Evolutionary conservation across 2,113 vertebrate species (phyloP).

Genomic region (Atrichornis clamosus): DNA sequence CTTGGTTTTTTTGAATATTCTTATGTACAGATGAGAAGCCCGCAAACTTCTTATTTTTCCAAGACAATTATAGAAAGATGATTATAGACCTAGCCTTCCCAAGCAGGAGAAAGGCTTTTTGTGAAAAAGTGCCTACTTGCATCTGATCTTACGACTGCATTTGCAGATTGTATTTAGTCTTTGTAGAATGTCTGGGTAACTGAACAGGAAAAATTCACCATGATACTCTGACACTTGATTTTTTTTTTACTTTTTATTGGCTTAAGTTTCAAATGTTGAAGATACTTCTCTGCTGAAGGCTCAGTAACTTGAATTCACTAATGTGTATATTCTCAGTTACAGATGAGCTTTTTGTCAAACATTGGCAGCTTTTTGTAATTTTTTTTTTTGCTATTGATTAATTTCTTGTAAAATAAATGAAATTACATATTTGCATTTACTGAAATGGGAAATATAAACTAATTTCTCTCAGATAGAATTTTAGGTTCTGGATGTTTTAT

Average conservation of each 20-base stretch:
- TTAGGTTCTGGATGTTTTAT: background rate
- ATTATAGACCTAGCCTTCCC: background rate
- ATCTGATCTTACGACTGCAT: background rate
- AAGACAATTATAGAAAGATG: background rate
- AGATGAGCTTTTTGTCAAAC: background rate
- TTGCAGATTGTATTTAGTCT: background rate
- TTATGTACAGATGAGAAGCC: background rate
- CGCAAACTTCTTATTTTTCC: background rate
- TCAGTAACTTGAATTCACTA: background rate
- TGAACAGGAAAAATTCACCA: background rate
- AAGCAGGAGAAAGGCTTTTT: background rate
- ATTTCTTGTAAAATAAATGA: background rate
- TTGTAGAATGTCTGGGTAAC: background rate
- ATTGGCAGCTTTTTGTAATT: background rate
- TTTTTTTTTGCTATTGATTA: background rate
- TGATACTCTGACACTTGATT: background rate
- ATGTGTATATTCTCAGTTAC: background rate
- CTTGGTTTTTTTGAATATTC: background rate
- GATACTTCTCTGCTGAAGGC: background rate
- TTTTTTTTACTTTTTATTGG: background rate
- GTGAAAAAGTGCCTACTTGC: background rate
- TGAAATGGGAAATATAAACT: background rate
- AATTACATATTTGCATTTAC: background rate
- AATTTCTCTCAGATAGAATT: background rate
- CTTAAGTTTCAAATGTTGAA: background rate